Base-by-base conservation (phyloP, 2,888 invertebrate genomes). In the Hecatera dysodea region DNA sequence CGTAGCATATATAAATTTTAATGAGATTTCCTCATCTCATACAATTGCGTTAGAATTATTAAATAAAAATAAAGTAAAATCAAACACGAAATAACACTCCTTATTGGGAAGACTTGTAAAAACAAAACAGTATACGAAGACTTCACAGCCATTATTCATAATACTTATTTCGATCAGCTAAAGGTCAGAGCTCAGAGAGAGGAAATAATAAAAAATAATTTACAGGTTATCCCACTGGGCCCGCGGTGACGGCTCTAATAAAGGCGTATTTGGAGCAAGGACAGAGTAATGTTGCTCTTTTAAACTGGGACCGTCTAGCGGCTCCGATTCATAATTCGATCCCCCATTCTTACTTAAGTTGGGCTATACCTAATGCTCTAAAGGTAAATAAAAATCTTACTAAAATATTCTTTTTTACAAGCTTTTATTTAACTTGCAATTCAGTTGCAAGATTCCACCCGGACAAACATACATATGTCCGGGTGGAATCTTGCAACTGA, bases 321-420 rank as follows among this genome's bases (percentile, higher is more conserved):
- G 92, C 94, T 2, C 62, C 86, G 17, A 79, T 84, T 12, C 62
- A 85, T 39, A 88, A 90, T 17, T 87, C 84, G 68, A 70, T 93
- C 27, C 75, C 90, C 9, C 85, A 78, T 42, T 94, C 94, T 7
- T 95, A 93, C 80, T 59, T 92, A 42, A 89, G 87, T 67, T 93
- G 92, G 91, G 95, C 95, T n/a, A 87, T 90, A 15, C 95, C 95
- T n/a, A 95, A 95, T 74, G 90, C 93, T 55, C 86, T 90, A 72
- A 87, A 90, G 92, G 95, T 95, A 83, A 83, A 67, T 56, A 53
- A 62, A 22, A 39, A 68, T 39, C n/a, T 11, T 27, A 39, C 24
- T 11, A 11, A 46, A 33, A 22, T 27, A 39, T 15, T 36, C 39
- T 6, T 42, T 7, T 42, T 42, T n/a, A n/a, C n/a, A n/a, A n/a